Base-by-base conservation (phyloP, 1,140 invertebrate species). In the Neoseiulus cucumeris region DNA sequence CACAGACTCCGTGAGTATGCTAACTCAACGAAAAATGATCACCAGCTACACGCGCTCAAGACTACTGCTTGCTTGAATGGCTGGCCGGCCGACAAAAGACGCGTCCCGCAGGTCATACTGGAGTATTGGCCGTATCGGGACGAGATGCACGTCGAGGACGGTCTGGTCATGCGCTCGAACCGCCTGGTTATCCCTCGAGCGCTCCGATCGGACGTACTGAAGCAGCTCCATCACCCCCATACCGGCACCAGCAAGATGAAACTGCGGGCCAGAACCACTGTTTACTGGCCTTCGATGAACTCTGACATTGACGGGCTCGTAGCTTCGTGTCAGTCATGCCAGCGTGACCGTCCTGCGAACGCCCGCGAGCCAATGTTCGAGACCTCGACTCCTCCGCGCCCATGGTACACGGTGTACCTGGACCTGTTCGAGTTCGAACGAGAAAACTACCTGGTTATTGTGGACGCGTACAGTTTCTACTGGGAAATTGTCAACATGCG, bases 171-270 rank as follows among this genome's bases (percentile, higher is more conserved):
- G 47, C 68, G 70, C 41, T 70, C 68, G 59, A 66, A 73, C 64
- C 68, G 70, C 44, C 67, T 74, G 9, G 59, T 75, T 7, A 71
- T 76, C 55, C 72, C 73, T 2, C 66, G 25, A 44, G 12, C 42
- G 12, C 47, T 72, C 14, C 67, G 73, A 66, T 2, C n/a, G 2
- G 65, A 71, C 20, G 73, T 75, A 42, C 65, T 73, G 25, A 55
- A 71, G 18, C 18, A 65, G n/a, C 51, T 73, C n/a, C 74, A 75
- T 68, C 55, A 66, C 44, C 55, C 69, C 42, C 74, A 75, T 70
- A 66, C 70, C 25, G 74, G 74, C 1, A 71, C 73, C 9, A 9
- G 9, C 4, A 39, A 39, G 33, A 39, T 39, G 33, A 39, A 39
- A 9, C 33, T 39, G 4, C 33, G 33, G 4, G 33, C 33, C 4